phyloP scores from a whole-genome alignment of 2,113 vertebrate genomes.

The Lampris incognitus region DNA sequence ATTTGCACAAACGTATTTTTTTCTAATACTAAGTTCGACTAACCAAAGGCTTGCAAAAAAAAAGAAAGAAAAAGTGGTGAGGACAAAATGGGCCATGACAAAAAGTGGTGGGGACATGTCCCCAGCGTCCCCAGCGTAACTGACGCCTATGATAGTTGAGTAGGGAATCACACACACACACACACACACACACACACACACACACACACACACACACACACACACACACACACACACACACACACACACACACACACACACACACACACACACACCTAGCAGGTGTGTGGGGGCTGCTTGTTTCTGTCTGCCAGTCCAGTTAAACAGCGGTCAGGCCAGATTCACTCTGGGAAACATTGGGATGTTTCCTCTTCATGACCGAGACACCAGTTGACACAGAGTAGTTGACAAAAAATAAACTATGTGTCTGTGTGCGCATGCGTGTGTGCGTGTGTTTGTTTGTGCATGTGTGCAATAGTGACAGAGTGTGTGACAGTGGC shows the following conservation, averaged over 20 bases:
- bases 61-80: too few species aligned
- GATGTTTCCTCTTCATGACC: slow-evolving; percentile 34
- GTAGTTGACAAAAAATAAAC: slow-evolving; percentile 3
- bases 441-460: slow-evolving; percentile 39
- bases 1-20: too few species aligned
- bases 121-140: too few species aligned
- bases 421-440: neutral
- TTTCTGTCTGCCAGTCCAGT: slow-evolving; percentile 43
- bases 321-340: slow-evolving; percentile 55
- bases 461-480: slow-evolving; percentile 21
- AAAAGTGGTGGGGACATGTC: too few species aligned
- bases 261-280: neutral
- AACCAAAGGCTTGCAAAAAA: too few species aligned
- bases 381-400: slow-evolving; percentile 26
- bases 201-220: neutral
- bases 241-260: neutral
- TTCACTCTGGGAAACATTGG: slow-evolving; percentile 53
- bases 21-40: too few species aligned
- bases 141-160: too few species aligned
- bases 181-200: too few species aligned
- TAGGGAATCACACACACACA: too few species aligned
- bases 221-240: slow-evolving; percentile 1
- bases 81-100: too few species aligned
- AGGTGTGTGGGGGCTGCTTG: slow-evolving; percentile 33
- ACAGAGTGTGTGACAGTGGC: neutral